A percentile compares a stretch with the other conserved stretches of the same genome.
These are phyloP conservation scores for Hoplostethus atlanticus DNA, from an alignment of 2,797 vertebrate genomes.

Conservation along the genomic window DNA sequence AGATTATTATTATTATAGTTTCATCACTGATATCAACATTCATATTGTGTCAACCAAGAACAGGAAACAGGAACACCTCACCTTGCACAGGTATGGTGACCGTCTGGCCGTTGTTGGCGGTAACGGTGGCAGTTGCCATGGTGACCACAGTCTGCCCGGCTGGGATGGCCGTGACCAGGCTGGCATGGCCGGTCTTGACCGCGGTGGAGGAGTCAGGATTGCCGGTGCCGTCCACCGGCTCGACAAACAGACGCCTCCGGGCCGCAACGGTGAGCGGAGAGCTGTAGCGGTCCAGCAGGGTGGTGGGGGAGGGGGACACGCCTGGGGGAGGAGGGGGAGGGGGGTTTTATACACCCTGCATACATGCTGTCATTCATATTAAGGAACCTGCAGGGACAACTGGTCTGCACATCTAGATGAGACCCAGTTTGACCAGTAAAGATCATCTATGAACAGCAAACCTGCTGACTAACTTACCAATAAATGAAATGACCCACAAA, in stretches of 20 bases:
- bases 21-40: no score
- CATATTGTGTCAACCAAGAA: no score
- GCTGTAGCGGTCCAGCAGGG: slow-evolving; percentile 88
- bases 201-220: slow-evolving; percentile 35
- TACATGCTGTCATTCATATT: no score
- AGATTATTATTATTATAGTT: no score
- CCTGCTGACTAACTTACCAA: background rate
- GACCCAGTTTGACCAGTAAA: no score
- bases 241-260: slow-evolving; percentile 87
- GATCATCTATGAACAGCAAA: no score
- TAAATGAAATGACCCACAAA: background rate
- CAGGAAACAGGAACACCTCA: slow-evolving; percentile 57
- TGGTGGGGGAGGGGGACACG: slow-evolving; percentile 85
- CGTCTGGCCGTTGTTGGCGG: slow-evolving; percentile 92
- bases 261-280: slow-evolving; percentile 85
- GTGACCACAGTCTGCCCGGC: slow-evolving; percentile 94
- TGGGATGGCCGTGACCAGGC: slow-evolving; percentile 85
- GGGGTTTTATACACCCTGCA: background rate
- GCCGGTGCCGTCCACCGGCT: slow-evolving; percentile 58
- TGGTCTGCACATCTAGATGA: no score
- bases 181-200: slow-evolving; percentile 71
- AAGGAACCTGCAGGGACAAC: no score
- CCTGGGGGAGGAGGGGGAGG: slow-evolving; percentile 61
- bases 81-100: slow-evolving; percentile 94
- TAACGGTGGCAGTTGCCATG: slow-evolving; percentile 91